phyloP scores from a whole-genome alignment of 64 coral and sea anemone genomes.

The Dendrophyllia cribrosa region DNA sequence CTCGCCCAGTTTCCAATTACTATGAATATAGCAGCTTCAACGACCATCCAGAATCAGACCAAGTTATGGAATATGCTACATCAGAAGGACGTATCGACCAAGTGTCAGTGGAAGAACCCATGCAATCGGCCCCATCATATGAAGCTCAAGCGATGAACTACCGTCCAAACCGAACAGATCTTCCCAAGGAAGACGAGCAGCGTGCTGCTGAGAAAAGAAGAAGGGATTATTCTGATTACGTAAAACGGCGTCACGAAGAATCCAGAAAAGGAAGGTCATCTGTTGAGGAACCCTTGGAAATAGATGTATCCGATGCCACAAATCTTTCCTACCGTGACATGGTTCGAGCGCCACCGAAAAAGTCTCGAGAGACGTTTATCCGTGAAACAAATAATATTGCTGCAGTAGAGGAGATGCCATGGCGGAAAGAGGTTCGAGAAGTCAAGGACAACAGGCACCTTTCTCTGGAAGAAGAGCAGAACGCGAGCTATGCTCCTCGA shows the following conservation, averaged over 20 bases:
- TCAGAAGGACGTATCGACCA: background rate
- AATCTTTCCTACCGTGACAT: constrained; percentile 38
- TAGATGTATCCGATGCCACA: constrained; percentile 37
- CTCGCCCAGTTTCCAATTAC: constrained; percentile 61
- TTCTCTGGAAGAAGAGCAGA: background rate
- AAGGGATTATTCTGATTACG: constrained; percentile 22
- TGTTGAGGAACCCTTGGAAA: constrained; percentile 11
- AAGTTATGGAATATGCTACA: background rate
- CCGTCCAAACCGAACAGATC: background rate
- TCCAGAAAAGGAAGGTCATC: background rate
- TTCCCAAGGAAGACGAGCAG: background rate
- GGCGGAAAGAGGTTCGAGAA: constrained; percentile 33
- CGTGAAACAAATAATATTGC: background rate
- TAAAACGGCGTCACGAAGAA: background rate
- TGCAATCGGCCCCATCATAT: background rate
- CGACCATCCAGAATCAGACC: background rate
- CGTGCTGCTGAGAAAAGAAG: background rate
- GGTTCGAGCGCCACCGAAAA: constrained; percentile 20
- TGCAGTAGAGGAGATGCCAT: constrained; percentile 29
- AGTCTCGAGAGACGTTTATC: constrained; percentile 22
- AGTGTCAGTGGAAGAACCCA: background rate
- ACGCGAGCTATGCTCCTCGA: background rate
- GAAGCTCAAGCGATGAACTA: background rate
- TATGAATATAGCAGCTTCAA: constrained; percentile 62
- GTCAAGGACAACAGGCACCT: constrained; percentile 11